Base-by-base conservation (phyloP, 2,797 vertebrate genomes). In the Hippopotamyrus pictus region DNA sequence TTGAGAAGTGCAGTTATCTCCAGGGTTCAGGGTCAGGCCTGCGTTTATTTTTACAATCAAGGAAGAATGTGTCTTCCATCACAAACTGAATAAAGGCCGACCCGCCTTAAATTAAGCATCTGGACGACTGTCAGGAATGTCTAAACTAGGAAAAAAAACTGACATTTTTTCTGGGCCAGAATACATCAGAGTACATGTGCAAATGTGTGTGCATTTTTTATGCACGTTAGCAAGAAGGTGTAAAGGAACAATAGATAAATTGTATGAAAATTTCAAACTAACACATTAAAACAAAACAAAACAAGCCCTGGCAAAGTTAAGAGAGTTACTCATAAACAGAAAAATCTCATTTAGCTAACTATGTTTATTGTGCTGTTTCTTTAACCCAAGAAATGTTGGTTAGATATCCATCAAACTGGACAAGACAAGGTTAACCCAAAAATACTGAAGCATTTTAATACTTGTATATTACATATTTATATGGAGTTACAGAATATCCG, bases 21-120 rank as follows among this genome's bases (percentile, higher is more conserved):
- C n/a, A 87, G 33, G 90, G 88, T 89, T 44, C 11, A 1, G 3
- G 65, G 90, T 92, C 92, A 92, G 92, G 90, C 79, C 0, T 57
- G 86, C 33, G 92, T 91, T 95, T 93, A 93, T 95, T 94, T 95
- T 89, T 94, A 93, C 92, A 92, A 94, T 93, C 91, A 90, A 91
- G 93, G 93, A 92, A 95, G 94, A 89, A 92, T 90, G 91, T 84
- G 89, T 91, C 91, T 92, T 91, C 92, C 90, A 89, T 94, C 91
- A 53, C 91, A 92, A 92, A 92, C 88, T 88, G 65, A 89, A 76
- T 73, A 41, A 87, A 54, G 50, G 37, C 59, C 5, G 89, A 91
- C 91, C 92, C 92, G 92, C 92, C 93, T 93, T 93, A 89, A 92
- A 91, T 92, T 93, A 94, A 94, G 90, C 90, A 57, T 90, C 12